Base-by-base conservation (phyloP, 2,888 invertebrate species). In the Trissolcus brochymenae region DNA sequence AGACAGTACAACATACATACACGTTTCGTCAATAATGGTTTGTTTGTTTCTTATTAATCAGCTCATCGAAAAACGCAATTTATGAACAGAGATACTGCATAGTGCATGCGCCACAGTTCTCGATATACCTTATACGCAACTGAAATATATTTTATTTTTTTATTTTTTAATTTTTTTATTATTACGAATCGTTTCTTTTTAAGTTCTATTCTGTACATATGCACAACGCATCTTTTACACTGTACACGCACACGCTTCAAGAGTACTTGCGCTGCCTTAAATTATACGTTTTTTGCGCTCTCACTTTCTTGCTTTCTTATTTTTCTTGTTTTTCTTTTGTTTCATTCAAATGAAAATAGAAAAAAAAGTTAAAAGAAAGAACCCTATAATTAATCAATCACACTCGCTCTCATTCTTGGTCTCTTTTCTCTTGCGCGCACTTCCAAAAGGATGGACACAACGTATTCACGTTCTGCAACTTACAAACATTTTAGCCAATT, bases 221-320 rank as follows among this genome's bases (percentile, higher is more conserved):
- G 87, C 87, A 88, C 88, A 88, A 87, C 86, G 87, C 87, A 88
- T 87, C 88, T 87, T 88, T 88, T 88, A 88, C 87, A 88, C 88
- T 88, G 87, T 88, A 88, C 88, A 88, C 84, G 84, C 87, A 87
- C 83, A 86, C 86, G 84, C 85, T 84, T 82, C 84, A 84, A 84
- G 83, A 86, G 81, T 86, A 85, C 85, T 83, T 83, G 84, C 85
- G 84, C 85, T 84, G 84, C 84, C 83, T 84, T 86, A 84, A 82
- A 62, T 59, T 75, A 64, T 51, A 62, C 19, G 59, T 65, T 40
- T 29, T 25, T 53, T 16, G 4, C 40, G 19, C 25, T 70, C 21
- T 73, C 54, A 35, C 61, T 54, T 35, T 49, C 40, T 54, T 29
- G 17, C 51, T 50, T 25, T 41, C 29, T 49, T 29, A 54, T 16